Percentiles rank a stretch among this genome's conserved stretches.
These are phyloP conservation scores for Dynastes hyllus DNA, from an alignment of 2,888 invertebrate species.

Conservation along the genomic window DNA sequence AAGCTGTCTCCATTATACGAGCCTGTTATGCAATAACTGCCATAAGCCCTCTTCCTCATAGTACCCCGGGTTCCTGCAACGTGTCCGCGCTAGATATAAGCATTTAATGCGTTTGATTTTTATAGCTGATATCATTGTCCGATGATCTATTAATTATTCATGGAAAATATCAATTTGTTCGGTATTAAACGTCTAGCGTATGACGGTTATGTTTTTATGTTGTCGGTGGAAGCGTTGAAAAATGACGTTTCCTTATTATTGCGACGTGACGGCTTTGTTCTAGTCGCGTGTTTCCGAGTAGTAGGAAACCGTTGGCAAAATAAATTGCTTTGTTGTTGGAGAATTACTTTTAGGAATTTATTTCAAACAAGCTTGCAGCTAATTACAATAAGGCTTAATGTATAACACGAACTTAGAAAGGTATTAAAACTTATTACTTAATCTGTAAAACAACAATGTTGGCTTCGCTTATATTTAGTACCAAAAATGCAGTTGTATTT, in stretches of 20 bases:
- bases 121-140: conserved; percentile 26
- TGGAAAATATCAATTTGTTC: conserved; percentile 39
- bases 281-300: background rate
- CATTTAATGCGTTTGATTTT: conserved; percentile 31
- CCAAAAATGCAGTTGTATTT: too few relatives aligned
- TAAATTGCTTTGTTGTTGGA: too few relatives aligned
- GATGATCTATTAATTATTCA: conserved; percentile 36
- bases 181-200: conserved; percentile 4
- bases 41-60: conserved; percentile 5
- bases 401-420: too few relatives aligned
- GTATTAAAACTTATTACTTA: too few relatives aligned
- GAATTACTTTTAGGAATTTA: too few relatives aligned
- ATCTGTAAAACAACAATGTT: too few relatives aligned
- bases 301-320: conserved; percentile 8
- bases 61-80: background rate
- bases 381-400: too few relatives aligned
- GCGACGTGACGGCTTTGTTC: background rate
- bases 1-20: conserved; percentile 33
- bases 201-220: background rate
- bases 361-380: too few relatives aligned
- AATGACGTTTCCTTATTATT: conserved; percentile 2
- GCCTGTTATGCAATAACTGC: conserved; percentile 30
- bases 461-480: too few relatives aligned
- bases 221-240: conserved; percentile 14
- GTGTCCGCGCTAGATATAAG: conserved; percentile 1